These are phyloP conservation scores for Halocaridina rubra DNA, from an alignment of 2,888 invertebrate genomes.

Conservation along the genomic window DNA sequence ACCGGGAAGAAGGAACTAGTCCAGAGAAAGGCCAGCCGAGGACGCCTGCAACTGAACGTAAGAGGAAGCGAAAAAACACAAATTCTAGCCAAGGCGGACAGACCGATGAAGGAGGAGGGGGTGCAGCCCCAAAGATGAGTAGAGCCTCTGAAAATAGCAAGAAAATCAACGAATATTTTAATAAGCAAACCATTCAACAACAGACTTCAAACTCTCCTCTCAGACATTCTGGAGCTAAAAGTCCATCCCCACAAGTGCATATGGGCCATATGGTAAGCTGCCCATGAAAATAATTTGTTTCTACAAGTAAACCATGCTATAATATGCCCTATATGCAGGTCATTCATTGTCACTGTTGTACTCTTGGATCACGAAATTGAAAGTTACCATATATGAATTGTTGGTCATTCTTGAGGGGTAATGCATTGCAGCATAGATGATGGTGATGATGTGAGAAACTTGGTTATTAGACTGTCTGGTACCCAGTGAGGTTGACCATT, in stretches of 20 bases:
- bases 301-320: no score
- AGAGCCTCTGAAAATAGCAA: slow-evolving; percentile 46
- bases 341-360: no score
- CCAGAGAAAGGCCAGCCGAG: slow-evolving; percentile 66
- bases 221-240: slow-evolving; percentile 75
- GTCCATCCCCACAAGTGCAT: slow-evolving; percentile 78
- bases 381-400: no score
- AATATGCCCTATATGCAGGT: no score
- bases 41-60: slow-evolving; percentile 58
- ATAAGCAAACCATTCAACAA: slow-evolving; percentile 49
- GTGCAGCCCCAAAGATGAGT: slow-evolving; percentile 44
- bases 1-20: slow-evolving; percentile 60
- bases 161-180: slow-evolving; percentile 63
- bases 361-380: no score
- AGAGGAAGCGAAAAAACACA: slow-evolving; percentile 59
- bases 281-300: no score
- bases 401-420: no score
- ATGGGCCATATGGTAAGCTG: slow-evolving; percentile 55
- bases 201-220: slow-evolving; percentile 56
- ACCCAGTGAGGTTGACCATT: no score
- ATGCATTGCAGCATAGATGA: no score
- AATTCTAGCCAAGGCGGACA: slow-evolving; percentile 16
- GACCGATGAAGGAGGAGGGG: slow-evolving; percentile 58
- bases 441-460: no score
- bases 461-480: no score